Conservation (phyloP, 2,888 invertebrate species). For the Thymelicus sylvestris region DNA sequence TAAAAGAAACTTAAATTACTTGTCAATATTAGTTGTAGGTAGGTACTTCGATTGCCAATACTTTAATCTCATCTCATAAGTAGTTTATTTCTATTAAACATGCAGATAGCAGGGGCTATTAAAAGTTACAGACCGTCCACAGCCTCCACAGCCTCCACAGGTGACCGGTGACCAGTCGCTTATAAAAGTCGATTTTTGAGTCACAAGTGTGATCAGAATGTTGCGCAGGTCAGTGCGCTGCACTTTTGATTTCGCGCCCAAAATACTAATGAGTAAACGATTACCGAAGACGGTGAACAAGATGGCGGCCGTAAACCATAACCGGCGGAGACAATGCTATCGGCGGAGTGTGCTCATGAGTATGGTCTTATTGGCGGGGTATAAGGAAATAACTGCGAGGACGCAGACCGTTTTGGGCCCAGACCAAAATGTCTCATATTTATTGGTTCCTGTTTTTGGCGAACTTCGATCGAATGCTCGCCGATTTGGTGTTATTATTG, state of each 20-base stretch:
- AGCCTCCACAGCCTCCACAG: too few species aligned
- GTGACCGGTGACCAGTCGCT: too few species aligned
- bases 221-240: slow-evolving; percentile 57
- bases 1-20: too few species aligned
- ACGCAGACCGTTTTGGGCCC: slow-evolving; percentile 59
- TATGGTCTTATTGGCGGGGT: slow-evolving; percentile 58
- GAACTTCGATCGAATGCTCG: slow-evolving; percentile 53
- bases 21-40: too few species aligned
- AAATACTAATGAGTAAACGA: slow-evolving; percentile 60
- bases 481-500: slow-evolving; percentile 61
- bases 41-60: too few species aligned
- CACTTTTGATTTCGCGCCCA: slow-evolving; percentile 57
- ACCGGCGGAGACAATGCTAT: slow-evolving; percentile 58
- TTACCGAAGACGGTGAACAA: slow-evolving; percentile 57
- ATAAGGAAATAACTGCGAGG: slow-evolving; percentile 75
- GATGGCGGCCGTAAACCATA: slow-evolving; percentile 62
- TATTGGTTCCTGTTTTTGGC: slow-evolving; percentile 69
- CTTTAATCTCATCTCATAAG: too few species aligned
- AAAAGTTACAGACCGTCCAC: too few species aligned
- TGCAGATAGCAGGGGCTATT: too few species aligned
- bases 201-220: slow-evolving; percentile 12
- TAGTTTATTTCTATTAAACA: too few species aligned
- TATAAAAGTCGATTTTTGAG: too few species aligned
- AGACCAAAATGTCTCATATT: slow-evolving; percentile 72
- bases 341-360: slow-evolving; percentile 53